Evolutionary conservation across 2,797 vertebrate species (phyloP).

Genomic region (Cichlasoma orientale): DNA sequence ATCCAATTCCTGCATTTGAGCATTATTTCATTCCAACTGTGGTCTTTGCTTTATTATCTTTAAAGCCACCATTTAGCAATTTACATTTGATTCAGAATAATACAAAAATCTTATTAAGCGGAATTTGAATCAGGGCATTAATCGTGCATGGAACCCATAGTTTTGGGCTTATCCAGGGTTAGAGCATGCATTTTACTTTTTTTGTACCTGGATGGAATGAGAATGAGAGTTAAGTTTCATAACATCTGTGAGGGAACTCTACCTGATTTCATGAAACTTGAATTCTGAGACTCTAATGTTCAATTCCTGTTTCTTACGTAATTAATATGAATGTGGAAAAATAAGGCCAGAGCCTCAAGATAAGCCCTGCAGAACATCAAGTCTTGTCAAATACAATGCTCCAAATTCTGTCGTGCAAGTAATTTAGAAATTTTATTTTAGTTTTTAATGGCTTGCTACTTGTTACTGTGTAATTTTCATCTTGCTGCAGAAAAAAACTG

Average conservation of each 20-base stretch:
- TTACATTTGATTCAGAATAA: background rate
- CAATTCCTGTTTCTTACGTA: background rate
- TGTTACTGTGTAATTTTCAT: constrained; percentile 32
- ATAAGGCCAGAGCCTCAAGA: background rate
- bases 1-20: too few relatives aligned
- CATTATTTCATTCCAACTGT: too few relatives aligned
- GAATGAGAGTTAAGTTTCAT: background rate
- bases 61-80: background rate
- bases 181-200: background rate
- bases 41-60: background rate
- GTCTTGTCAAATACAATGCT: background rate
- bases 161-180: background rate
- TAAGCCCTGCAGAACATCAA: constrained; percentile 21
- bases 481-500: background rate
- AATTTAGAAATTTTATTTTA: constrained; percentile 34
- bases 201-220: background rate
- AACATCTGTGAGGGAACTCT: background rate
- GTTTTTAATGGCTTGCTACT: constrained; percentile 46
- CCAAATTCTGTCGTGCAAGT: background rate
- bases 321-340: background rate
- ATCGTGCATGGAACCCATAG: background rate
- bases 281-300: background rate
- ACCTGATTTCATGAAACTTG: background rate
- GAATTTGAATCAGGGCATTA: background rate
- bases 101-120: background rate